phyloP scores from a whole-genome alignment of 2,888 invertebrate genomes.

The Caenorhabditis angaria region DNA sequence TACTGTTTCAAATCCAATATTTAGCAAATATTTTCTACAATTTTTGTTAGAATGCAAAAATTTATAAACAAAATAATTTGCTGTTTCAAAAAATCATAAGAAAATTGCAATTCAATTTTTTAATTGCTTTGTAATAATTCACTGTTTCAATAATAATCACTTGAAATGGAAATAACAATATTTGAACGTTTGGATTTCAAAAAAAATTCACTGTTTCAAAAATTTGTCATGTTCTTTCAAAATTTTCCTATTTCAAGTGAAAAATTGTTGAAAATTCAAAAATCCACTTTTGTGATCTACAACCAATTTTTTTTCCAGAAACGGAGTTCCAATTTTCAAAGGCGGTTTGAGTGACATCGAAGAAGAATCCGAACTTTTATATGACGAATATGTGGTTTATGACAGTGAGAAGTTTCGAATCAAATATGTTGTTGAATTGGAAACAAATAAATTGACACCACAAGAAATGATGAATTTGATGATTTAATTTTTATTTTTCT shows the following conservation, averaged over 20 bases:
- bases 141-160: too few species aligned
- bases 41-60: too few species aligned
- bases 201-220: background rate
- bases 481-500: background rate
- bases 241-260: too few species aligned
- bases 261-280: background rate
- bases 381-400: slow-evolving; percentile 43
- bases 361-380: slow-evolving; percentile 27
- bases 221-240: too few species aligned
- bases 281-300: background rate
- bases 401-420: slow-evolving; percentile 29
- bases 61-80: too few species aligned
- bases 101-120: too few species aligned
- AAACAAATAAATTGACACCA: slow-evolving; percentile 19
- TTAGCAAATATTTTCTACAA: too few species aligned
- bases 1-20: too few species aligned
- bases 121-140: too few species aligned
- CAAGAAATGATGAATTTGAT: slow-evolving; percentile 8
- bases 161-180: too few species aligned
- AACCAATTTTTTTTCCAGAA: slow-evolving; percentile 12
- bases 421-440: slow-evolving; percentile 38
- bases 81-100: too few species aligned
- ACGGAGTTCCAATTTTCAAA: slow-evolving; percentile 24
- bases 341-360: slow-evolving; percentile 13
- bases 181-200: too few species aligned